phyloP scores from a whole-genome alignment of 2,797 vertebrate genomes.

The Gymnothorax javanicus region DNA sequence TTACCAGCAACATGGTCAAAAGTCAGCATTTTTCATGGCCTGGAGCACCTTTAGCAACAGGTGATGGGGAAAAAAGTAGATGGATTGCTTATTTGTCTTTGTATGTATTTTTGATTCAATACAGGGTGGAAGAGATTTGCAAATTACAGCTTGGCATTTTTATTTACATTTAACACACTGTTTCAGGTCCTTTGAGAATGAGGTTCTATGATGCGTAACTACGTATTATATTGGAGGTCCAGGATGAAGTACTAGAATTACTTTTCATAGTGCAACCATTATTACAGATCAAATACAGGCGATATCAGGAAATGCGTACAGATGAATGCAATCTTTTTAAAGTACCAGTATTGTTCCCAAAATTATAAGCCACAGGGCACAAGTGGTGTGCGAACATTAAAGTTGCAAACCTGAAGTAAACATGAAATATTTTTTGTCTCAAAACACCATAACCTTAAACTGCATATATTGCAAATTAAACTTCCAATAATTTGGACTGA shows the following conservation, averaged over 20 bases:
- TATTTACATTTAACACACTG: too few relatives aligned
- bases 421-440: not conserved
- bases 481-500: slow-evolving; percentile 24
- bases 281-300: not conserved
- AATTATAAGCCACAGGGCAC: not conserved
- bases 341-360: not conserved
- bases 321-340: slow-evolving; percentile 1
- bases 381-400: not conserved
- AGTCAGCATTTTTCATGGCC: too few relatives aligned
- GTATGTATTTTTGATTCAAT: too few relatives aligned
- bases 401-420: not conserved
- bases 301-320: not conserved
- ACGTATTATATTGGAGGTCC: not conserved
- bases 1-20: too few relatives aligned
- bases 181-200: too few relatives aligned
- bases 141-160: too few relatives aligned
- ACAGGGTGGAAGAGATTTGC: too few relatives aligned
- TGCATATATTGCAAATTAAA: not conserved
- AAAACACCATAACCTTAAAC: not conserved
- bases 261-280: not conserved
- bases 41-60: too few relatives aligned
- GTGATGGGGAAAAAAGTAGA: too few relatives aligned
- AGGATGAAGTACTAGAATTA: not conserved
- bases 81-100: too few relatives aligned
- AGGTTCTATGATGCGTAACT: too few relatives aligned